Evolutionary conservation across 2,797 vertebrate genomes (phyloP).

Genomic region (Yasuhikotakia modesta): DNA sequence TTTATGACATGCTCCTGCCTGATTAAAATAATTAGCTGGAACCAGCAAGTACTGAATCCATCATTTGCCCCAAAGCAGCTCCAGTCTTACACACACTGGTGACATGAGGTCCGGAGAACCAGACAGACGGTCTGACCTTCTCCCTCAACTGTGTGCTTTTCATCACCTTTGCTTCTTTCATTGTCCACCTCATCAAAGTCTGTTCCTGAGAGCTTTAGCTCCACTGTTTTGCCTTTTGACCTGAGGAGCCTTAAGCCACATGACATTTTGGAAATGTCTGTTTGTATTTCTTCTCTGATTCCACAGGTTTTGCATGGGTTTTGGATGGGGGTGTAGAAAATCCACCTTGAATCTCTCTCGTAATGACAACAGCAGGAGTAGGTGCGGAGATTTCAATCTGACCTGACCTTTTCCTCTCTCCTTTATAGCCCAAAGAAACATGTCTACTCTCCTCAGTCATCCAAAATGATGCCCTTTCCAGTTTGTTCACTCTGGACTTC

Average conservation of each 20-base stretch:
- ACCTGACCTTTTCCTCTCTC: constrained; percentile 59
- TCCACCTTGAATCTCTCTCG: constrained; percentile 43
- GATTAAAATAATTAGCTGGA: neutral
- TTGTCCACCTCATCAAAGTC: constrained; percentile 44
- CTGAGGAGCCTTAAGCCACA: constrained; percentile 57
- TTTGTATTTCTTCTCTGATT: constrained; percentile 54
- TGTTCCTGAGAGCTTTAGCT: constrained; percentile 51
- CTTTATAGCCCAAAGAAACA: constrained; percentile 49
- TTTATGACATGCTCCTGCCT: neutral
- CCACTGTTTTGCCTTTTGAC: constrained; percentile 49
- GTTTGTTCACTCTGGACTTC: constrained; percentile 30
- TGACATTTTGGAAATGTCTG: constrained; percentile 64
- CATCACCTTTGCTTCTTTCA: constrained; percentile 47
- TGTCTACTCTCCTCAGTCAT: constrained; percentile 33
- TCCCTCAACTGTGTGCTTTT: constrained; percentile 33
- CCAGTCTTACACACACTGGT: neutral
- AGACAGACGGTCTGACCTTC: constrained; percentile 47
- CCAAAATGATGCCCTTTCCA: constrained; percentile 51
- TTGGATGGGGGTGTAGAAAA: constrained; percentile 27
- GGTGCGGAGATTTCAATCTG: constrained; percentile 51
- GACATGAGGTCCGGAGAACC: constrained; percentile 12
- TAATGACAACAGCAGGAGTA: constrained; percentile 47
- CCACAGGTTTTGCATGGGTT: constrained; percentile 24
- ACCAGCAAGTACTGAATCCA: neutral
- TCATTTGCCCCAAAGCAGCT: neutral